phyloP scores from a whole-genome alignment of 2,113 vertebrate species.

The Phoenicopterus ruber region DNA sequence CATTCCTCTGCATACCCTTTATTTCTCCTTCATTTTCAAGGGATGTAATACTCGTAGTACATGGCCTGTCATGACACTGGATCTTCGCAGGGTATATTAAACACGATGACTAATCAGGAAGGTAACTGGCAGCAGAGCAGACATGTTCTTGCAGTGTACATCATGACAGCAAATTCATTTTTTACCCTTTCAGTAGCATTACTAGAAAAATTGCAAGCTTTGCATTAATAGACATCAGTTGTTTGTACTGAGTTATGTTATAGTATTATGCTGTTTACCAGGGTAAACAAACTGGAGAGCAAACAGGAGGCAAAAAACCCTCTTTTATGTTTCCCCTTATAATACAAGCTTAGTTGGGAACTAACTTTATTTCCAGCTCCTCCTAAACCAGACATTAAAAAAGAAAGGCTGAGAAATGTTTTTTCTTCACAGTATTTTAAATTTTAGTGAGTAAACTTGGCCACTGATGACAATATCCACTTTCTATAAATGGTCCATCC shows the following conservation, averaged over 20 bases:
- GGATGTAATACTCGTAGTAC: neutral
- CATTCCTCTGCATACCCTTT: neutral
- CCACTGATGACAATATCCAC: neutral
- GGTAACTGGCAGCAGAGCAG: neutral
- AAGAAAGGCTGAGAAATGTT: neutral
- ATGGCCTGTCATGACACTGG: neutral
- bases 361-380: neutral
- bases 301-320: neutral
- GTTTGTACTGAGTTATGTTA: neutral
- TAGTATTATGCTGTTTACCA: neutral
- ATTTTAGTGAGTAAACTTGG: neutral
- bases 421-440: neutral
- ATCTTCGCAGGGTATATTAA: neutral
- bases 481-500: neutral
- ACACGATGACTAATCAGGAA: neutral
- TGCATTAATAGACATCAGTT: neutral
- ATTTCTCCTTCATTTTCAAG: neutral
- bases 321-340: neutral
- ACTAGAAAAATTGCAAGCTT: neutral
- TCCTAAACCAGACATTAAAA: neutral
- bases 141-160: neutral
- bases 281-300: neutral
- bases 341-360: neutral
- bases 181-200: neutral
- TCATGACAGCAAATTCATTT: neutral